Evolutionary conservation across 2,797 vertebrate genomes (phyloP).

Genomic region (Enteromius viviparus): DNA sequence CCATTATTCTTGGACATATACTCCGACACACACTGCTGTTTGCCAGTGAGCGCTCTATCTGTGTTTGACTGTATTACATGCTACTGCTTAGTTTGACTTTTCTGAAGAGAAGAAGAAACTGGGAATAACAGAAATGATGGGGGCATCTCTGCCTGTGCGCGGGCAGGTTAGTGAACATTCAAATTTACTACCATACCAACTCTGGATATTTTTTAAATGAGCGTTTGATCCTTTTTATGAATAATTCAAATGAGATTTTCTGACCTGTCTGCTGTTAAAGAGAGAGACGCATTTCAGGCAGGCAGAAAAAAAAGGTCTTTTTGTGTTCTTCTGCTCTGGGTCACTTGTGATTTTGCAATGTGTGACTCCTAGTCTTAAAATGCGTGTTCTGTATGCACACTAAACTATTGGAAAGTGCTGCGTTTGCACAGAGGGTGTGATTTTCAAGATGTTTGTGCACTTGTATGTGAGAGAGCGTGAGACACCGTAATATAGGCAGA

Average conservation of each 20-base stretch:
- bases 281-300: neutral
- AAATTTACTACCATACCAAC: neutral
- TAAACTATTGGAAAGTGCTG: neutral
- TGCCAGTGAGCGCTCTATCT: conserved; percentile 35
- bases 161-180: conserved; percentile 72
- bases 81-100: conserved; percentile 25
- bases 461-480: conserved; percentile 23
- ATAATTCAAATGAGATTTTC: neutral
- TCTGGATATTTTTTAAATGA: neutral
- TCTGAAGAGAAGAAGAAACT: conserved; percentile 18
- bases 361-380: neutral
- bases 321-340: neutral
- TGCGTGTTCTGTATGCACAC: neutral
- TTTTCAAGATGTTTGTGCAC: neutral
- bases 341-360: neutral
- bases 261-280: neutral
- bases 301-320: neutral
- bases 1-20: conserved; percentile 17
- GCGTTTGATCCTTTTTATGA: neutral
- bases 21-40: conserved; percentile 13
- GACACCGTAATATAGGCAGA: conserved; percentile 5
- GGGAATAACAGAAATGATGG: conserved; percentile 53
- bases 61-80: conserved; percentile 1
- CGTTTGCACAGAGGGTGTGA: conserved; percentile 15
- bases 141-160: conserved; percentile 47